A percentile compares a stretch with the other conserved stretches of the same genome.
These are phyloP conservation scores for Limnodromus scolopaceus DNA, from an alignment of 2,797 vertebrate species.

Conservation along the genomic window DNA sequence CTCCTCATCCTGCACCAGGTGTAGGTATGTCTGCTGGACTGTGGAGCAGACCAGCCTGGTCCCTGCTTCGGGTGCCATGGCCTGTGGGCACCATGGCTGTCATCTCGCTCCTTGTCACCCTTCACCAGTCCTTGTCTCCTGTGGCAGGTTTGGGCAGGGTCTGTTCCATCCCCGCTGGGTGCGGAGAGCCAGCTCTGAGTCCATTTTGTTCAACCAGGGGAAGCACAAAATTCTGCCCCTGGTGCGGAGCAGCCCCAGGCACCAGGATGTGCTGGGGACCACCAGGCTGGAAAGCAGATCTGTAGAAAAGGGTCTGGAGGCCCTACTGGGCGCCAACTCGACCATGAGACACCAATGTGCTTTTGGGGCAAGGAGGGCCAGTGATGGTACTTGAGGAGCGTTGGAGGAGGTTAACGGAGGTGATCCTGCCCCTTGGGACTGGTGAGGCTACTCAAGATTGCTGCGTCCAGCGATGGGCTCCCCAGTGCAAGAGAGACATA, in stretches of 20 bases:
- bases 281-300: neutral
- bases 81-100: rapidly evolving
- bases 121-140: neutral
- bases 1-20: neutral
- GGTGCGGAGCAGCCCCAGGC: neutral
- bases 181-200: neutral
- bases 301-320: neutral
- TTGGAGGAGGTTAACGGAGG: neutral
- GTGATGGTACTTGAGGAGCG: neutral
- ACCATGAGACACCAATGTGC: rapidly evolving
- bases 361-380: neutral
- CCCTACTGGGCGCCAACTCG: too few relatives aligned
- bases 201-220: neutral
- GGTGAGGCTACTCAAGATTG: neutral
- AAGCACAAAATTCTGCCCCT: neutral
- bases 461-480: neutral
- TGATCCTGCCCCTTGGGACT: rapidly evolving
- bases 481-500: neutral
- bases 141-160: neutral
- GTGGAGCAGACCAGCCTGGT: neutral
- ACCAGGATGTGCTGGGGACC: neutral
- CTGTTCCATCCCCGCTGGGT: rapidly evolving
- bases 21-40: too few relatives aligned
- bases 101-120: too few relatives aligned
- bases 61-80: neutral